Percentiles rank a stretch among this genome's conserved stretches.
Evolutionary conservation across 1,140 invertebrate species (phyloP).

Genomic region (Sweltsa coloradensis): DNA sequence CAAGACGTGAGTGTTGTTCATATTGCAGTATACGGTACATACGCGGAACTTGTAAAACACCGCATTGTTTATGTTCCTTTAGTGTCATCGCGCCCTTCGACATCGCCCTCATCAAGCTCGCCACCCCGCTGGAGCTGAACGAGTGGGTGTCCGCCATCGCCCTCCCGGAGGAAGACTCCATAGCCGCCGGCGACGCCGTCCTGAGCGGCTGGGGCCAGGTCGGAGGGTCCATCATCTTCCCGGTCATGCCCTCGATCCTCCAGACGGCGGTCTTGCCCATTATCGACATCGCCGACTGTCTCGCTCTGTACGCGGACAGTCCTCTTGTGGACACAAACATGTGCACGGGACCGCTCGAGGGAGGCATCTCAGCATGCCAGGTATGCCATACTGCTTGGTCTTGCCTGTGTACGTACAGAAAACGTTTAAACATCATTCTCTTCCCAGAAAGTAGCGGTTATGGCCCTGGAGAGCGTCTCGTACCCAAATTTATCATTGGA

Average conservation of each 20-base stretch:
- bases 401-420: too few relatives aligned
- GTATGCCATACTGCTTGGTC: conserved; percentile 11
- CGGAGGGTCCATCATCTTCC: conserved; percentile 25
- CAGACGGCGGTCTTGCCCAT: conserved; percentile 33
- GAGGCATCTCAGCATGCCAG: conserved; percentile 33
- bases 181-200: conserved; percentile 31
- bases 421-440: too few relatives aligned
- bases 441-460: too few relatives aligned
- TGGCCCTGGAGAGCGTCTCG: too few relatives aligned
- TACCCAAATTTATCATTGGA: too few relatives aligned
- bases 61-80: conserved; percentile 23
- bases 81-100: conserved; percentile 34
- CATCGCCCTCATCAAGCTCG: conserved; percentile 36
- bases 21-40: too few relatives aligned
- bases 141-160: conserved; percentile 29
- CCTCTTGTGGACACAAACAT: conserved; percentile 33
- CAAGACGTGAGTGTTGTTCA: too few relatives aligned
- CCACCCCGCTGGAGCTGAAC: conserved; percentile 31
- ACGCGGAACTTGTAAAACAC: too few relatives aligned
- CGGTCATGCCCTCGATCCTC: conserved; percentile 26
- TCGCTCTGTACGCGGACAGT: conserved; percentile 24
- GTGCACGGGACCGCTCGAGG: conserved; percentile 35
- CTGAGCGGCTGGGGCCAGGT: conserved; percentile 36
- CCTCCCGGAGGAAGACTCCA: conserved; percentile 27
- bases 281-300: conserved; percentile 29